Percentiles rank a stretch among this genome's conserved stretches.
These are phyloP conservation scores for Smutsia gigantea DNA, from an alignment of 2,797 vertebrate species.

Conservation along the genomic window DNA sequence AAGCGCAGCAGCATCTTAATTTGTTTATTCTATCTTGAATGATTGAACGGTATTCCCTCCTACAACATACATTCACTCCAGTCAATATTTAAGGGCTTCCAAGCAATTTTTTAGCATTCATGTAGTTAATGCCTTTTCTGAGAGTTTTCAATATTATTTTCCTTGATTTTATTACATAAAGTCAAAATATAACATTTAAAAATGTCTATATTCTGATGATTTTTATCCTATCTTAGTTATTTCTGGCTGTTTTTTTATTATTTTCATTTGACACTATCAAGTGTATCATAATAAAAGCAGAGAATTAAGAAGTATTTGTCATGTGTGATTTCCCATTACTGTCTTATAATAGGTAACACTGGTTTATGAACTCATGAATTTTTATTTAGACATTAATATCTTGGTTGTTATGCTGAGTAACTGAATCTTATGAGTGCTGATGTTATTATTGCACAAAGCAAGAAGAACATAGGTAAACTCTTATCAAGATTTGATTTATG, in stretches of 20 bases:
- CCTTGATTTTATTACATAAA: not conserved
- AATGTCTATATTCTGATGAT: not conserved
- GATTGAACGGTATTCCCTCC: not conserved
- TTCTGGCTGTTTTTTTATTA: not conserved
- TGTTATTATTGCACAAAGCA: not conserved
- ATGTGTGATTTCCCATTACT: not conserved
- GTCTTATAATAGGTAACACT: not conserved
- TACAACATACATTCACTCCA: not conserved
- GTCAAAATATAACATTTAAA: not conserved
- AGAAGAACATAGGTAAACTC: not conserved
- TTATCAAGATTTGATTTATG: not conserved
- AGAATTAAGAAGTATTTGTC: not conserved
- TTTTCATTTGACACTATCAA: not conserved
- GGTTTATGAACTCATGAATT: not conserved
- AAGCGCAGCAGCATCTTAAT: not conserved
- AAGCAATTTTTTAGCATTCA: not conserved
- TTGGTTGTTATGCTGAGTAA: not conserved
- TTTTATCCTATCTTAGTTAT: not conserved
- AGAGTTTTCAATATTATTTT: not conserved
- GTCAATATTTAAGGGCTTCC: not conserved
- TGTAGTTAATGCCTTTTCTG: not conserved
- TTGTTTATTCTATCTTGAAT: not conserved
- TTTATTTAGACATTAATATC: not conserved
- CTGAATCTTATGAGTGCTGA: not conserved
- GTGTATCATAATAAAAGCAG: not conserved